phyloP scores from a whole-genome alignment of 2,113 vertebrate genomes.

The Guaruba guarouba region DNA sequence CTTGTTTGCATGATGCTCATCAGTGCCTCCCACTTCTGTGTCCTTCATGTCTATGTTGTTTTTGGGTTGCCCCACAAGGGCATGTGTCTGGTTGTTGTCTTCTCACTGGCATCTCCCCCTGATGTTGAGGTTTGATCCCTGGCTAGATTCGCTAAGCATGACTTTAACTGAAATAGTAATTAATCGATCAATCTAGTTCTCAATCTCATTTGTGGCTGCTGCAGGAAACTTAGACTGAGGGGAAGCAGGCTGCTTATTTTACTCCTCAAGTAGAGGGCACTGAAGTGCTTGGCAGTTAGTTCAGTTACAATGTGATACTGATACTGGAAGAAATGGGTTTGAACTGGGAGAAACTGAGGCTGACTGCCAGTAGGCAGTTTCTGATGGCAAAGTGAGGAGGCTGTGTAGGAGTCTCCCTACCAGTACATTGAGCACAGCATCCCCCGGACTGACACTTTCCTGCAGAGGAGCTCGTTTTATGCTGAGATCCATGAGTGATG shows the following conservation, averaged over 20 bases:
- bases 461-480: rapidly evolving
- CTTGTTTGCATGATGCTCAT: not conserved
- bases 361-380: not conserved
- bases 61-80: not conserved
- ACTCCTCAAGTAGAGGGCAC: not conserved
- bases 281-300: not conserved
- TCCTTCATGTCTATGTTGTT: rapidly evolving
- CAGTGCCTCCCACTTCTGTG: rapidly evolving
- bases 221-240: not conserved
- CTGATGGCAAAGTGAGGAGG: not conserved
- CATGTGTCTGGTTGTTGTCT: rapidly evolving
- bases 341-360: not conserved
- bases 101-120: rapidly evolving
- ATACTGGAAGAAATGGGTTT: not conserved
- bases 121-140: not conserved
- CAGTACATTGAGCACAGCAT: rapidly evolving
- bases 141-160: not conserved
- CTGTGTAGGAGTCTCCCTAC: not conserved
- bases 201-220: not conserved
- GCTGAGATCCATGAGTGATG: not conserved
- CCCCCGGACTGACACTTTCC: not conserved
- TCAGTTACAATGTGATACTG: not conserved
- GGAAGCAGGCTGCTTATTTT: not conserved
- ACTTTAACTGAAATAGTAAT: not conserved
- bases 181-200: not conserved